Percentiles rank a stretch among this genome's conserved stretches.
Evolutionary conservation across 2,888 invertebrate species (phyloP).

Genomic region (Protodeltote pygarga): DNA sequence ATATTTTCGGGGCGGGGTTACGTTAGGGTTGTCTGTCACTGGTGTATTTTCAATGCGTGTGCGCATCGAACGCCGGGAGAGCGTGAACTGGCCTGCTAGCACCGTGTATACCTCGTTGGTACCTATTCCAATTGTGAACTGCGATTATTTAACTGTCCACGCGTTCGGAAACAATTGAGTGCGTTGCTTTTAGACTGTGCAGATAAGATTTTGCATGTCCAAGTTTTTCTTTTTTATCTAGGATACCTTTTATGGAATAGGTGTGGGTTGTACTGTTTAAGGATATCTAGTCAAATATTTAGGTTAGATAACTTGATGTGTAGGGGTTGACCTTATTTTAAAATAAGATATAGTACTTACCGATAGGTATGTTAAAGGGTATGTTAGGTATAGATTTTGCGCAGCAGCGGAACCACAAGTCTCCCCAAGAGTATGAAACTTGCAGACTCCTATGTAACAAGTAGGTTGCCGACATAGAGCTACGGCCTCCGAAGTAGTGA

Average conservation of each 20-base stretch:
- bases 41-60: constrained; percentile 58
- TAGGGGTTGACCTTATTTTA: background rate
- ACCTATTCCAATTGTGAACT: constrained; percentile 83
- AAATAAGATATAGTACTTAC: no score
- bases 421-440: no score
- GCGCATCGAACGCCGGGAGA: constrained; percentile 77
- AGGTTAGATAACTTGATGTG: background rate
- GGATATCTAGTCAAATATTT: background rate
- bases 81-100: constrained; percentile 71
- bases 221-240: constrained; percentile 50
- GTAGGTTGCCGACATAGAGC: no score
- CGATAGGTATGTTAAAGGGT: no score
- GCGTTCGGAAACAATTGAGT: constrained; percentile 84
- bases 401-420: no score
- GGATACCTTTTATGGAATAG: constrained; percentile 21
- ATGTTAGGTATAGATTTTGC: no score
- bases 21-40: constrained; percentile 57
- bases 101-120: constrained; percentile 70
- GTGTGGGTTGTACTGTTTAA: constrained; percentile 3
- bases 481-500: no score
- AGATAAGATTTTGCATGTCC: constrained; percentile 80
- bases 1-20: constrained; percentile 45
- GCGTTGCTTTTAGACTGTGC: constrained; percentile 72
- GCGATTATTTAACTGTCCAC: constrained; percentile 85
- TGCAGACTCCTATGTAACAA: no score